Base-by-base conservation (phyloP, 2,888 invertebrate genomes). In the Torymus auratus region DNA sequence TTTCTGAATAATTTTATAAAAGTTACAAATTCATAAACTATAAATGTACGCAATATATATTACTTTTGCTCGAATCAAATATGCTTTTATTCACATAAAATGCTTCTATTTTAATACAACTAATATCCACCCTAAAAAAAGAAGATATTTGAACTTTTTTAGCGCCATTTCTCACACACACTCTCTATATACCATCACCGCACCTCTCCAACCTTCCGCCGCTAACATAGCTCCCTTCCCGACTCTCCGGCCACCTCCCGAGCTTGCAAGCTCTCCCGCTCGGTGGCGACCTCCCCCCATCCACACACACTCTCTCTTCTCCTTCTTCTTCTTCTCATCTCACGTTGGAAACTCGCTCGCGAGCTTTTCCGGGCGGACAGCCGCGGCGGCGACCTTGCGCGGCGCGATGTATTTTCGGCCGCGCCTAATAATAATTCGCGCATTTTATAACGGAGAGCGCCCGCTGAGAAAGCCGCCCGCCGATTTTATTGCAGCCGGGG, bases 401-500 rank as follows among this genome's bases (percentile, higher is more conserved):
- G 41, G 41, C 41, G 41, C 88, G 88, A 86, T 65, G 70, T 90
- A 90, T 90, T 90, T 90, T 90, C 87, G 88, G 87, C 85, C 85
- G 65, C 80, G 83, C 85, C 90, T 88, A 90, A 90, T 90, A 90
- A 90, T 90, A 90, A 89, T 88, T 86, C 85, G 86, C 87, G 85
- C 86, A 88, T 89, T 89, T 90, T 90, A 89, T 89, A 90, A 87
- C 86, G 82, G 69, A 65, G 28, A 58, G 20, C 2, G 50, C 60
- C 20, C 12, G 60, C 52, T 7, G 69, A 65, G 28, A 58, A n/a
- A 2, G 58, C 60, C 20, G 7, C 20, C 52, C 23, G n/a, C 41
- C 53, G 55, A 67, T 52, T 75, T 67, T 75, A 58, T 14, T 55
- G 17, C 13, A 20, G 15, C 12, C 15, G 15, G n/a, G 15, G 23